A percentile compares a stretch with the other conserved stretches of the same genome.
These are phyloP conservation scores for Merops nubicus DNA, from an alignment of 2,113 vertebrate species.

Conservation along the genomic window DNA sequence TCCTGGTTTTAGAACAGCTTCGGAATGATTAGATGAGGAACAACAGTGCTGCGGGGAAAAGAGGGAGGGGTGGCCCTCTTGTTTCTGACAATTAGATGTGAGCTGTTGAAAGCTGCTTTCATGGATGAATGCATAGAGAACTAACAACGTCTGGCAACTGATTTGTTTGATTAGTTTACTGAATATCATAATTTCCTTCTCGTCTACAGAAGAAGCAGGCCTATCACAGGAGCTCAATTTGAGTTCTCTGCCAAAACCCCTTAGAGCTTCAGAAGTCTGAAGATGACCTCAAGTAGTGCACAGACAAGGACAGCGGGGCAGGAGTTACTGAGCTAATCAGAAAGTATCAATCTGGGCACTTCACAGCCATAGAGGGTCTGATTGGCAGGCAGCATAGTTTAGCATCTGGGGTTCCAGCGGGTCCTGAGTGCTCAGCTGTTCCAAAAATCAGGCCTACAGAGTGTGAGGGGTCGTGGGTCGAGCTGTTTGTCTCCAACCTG, in stretches of 20 bases:
- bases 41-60: background rate
- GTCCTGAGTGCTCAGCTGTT: background rate
- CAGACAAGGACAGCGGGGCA: background rate
- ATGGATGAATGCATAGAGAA: slow-evolving; percentile 7
- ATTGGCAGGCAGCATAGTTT: slow-evolving; percentile 15
- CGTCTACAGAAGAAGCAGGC: background rate
- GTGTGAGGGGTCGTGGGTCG: accelerated
- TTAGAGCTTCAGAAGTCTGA: background rate
- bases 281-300: background rate
- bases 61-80: background rate
- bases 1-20: background rate
- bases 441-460: background rate
- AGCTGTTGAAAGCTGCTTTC: slow-evolving; percentile 33
- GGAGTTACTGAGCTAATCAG: background rate
- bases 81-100: background rate
- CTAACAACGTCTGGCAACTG: background rate
- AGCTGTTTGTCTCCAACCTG: background rate
- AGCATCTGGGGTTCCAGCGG: background rate
- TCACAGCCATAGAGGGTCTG: background rate
- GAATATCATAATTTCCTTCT: background rate
- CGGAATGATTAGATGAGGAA: background rate
- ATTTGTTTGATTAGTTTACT: slow-evolving; percentile 30
- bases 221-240: background rate
- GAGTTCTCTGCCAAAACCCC: background rate
- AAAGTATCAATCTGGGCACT: background rate